These are phyloP conservation scores for Vesta saturnalis DNA, from an alignment of 2,888 invertebrate genomes.

Conservation along the genomic window DNA sequence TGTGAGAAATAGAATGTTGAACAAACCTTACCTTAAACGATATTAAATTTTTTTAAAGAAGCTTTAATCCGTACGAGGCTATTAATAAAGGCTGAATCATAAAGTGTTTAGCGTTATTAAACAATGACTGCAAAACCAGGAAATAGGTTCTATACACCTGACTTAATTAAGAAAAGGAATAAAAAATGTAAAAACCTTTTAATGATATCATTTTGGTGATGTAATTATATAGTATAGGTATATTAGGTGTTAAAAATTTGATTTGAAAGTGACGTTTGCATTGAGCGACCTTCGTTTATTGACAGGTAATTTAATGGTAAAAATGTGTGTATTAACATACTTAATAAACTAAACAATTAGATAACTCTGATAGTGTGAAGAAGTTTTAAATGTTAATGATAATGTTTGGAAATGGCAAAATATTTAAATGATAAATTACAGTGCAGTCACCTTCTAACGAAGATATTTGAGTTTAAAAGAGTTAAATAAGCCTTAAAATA, in stretches of 20 bases:
- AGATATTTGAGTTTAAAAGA: not conserved
- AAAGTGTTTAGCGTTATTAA: too few species aligned
- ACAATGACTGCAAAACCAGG: constrained; percentile 16
- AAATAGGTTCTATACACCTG: constrained; percentile 19
- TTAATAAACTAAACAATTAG: not conserved
- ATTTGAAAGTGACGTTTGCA: not conserved
- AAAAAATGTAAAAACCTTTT: constrained; percentile 21
- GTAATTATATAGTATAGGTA: constrained; percentile 18
- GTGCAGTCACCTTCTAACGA: not conserved
- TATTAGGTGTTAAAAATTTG: not conserved
- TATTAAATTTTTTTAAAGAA: not conserved
- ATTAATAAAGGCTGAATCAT: constrained; percentile 5
- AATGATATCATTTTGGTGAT: constrained; percentile 34
- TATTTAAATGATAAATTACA: not conserved
- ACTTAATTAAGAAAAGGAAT: constrained; percentile 14
- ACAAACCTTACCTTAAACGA: constrained; percentile 19
- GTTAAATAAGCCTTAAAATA: too few species aligned
- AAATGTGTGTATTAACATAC: not conserved
- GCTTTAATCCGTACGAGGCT: too few species aligned
- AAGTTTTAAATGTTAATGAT: not conserved
- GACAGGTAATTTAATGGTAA: not conserved
- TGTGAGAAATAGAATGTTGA: constrained; percentile 28
- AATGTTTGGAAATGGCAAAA: not conserved
- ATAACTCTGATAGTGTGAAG: not conserved
- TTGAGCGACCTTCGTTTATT: not conserved